These are phyloP conservation scores for Theretra japonica DNA, from an alignment of 2,888 invertebrate species.

Conservation along the genomic window DNA sequence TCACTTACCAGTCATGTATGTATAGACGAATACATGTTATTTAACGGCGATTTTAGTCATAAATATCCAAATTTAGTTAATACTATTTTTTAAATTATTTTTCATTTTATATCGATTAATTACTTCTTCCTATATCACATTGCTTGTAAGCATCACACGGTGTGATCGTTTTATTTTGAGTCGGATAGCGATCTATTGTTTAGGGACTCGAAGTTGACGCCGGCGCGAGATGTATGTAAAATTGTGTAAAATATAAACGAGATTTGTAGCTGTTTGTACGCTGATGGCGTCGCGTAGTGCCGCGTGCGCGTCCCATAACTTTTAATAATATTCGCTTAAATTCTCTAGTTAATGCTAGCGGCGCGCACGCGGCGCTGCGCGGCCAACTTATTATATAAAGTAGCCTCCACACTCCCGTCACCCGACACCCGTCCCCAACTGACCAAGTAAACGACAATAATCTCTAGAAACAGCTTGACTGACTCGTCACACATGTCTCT, in stretches of 20 bases:
- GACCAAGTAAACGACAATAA: conserved; percentile 84
- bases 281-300: conserved; percentile 48
- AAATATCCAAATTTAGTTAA: conserved; percentile 85
- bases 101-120: conserved; percentile 67
- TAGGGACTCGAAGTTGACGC: conserved; percentile 22
- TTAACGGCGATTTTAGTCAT: conserved; percentile 83
- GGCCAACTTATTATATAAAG: conserved; percentile 43
- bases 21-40: conserved; percentile 82
- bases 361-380: conserved; percentile 48
- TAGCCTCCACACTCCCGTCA: conserved; percentile 55
- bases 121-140: conserved; percentile 69
- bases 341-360: conserved; percentile 51
- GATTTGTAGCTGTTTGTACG: conserved; percentile 54
- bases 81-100: conserved; percentile 73
- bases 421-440: conserved; percentile 57
- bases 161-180: conserved; percentile 72
- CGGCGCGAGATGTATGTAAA: conserved; percentile 53
- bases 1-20: conserved; percentile 84
- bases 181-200: conserved; percentile 59
- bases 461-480: conserved; percentile 76
- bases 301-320: conserved; percentile 47
- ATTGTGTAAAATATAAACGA: conserved; percentile 58
- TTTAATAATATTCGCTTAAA: conserved; percentile 49
- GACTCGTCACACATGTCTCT: conserved; percentile 51
- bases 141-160: conserved; percentile 75